A percentile compares a stretch with the other conserved stretches of the same genome.
Evolutionary conservation across 2,797 vertebrate genomes (phyloP).

Genomic region (Lutjanus campechanus): DNA sequence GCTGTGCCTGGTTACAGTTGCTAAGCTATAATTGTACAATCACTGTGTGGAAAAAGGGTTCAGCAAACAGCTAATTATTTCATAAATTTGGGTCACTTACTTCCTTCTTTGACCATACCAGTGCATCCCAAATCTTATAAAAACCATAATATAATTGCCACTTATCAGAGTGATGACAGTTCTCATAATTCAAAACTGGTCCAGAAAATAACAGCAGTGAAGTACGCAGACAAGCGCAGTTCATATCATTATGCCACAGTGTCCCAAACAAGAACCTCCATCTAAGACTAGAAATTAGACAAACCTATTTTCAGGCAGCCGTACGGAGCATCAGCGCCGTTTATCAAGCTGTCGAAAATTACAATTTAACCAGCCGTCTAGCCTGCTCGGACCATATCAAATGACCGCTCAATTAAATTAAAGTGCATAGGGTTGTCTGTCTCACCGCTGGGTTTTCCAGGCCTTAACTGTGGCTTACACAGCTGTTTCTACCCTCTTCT

Average conservation of each 20-base stretch:
- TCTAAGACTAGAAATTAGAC: constrained; percentile 45
- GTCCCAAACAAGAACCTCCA: constrained; percentile 31
- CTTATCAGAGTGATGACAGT: not conserved
- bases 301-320: constrained; percentile 58
- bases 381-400: constrained; percentile 63
- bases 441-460: constrained; percentile 68
- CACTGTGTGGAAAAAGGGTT: not conserved
- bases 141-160: not conserved
- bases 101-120: not conserved
- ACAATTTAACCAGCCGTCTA: constrained; percentile 70
- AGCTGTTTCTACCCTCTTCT: constrained; percentile 76
- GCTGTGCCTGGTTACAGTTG: not conserved
- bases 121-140: not conserved
- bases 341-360: constrained; percentile 71
- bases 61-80: not conserved
- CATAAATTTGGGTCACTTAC: not conserved
- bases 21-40: not conserved
- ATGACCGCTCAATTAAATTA: constrained; percentile 76
- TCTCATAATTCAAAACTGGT: not conserved
- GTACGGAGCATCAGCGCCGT: constrained; percentile 29
- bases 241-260: constrained; percentile 6
- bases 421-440: constrained; percentile 61
- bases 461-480: constrained; percentile 74
- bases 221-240: not conserved
- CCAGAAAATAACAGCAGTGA: not conserved